Evolutionary conservation across 1,140 invertebrate species (phyloP).

Genomic region (Trachymyrmex septentrionalis): DNA sequence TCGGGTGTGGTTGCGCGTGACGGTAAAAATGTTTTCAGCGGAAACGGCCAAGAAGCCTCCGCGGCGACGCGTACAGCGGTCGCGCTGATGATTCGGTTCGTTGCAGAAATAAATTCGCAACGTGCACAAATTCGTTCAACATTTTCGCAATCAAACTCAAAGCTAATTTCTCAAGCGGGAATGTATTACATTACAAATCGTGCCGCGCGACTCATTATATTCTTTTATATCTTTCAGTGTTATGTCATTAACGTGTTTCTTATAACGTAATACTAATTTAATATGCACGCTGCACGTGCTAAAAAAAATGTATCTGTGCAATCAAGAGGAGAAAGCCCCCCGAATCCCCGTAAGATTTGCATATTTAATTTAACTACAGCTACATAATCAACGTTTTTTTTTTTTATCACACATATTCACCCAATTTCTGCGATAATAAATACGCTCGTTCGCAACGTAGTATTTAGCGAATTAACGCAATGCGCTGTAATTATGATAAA

Average conservation of each 20-base stretch:
- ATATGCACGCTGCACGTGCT: background rate
- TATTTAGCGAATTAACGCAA: conserved; percentile 45
- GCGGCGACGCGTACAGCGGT: background rate
- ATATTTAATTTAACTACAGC: background rate
- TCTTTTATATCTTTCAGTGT: background rate
- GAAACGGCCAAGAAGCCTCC: background rate
- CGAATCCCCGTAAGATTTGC: conserved; percentile 28
- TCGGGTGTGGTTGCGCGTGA: conserved; percentile 25
- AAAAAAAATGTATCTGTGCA: background rate
- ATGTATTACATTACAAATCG: background rate
- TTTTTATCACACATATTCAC: background rate
- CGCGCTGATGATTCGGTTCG: background rate
- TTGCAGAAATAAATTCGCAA: background rate
- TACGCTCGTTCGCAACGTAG: conserved; percentile 38
- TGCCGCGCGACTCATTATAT: background rate
- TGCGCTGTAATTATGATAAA: conserved; percentile 48
- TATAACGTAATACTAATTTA: conserved; percentile 11
- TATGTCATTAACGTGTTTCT: background rate
- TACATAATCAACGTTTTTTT: conserved; percentile 24
- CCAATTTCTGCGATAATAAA: conserved; percentile 39
- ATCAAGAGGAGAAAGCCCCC: background rate
- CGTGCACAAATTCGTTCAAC: background rate
- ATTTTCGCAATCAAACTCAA: background rate
- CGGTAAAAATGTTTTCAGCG: background rate
- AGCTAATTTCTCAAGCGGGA: background rate